Evolutionary conservation across 1,140 invertebrate species (phyloP).

Genomic region (Prorops nasuta): DNA sequence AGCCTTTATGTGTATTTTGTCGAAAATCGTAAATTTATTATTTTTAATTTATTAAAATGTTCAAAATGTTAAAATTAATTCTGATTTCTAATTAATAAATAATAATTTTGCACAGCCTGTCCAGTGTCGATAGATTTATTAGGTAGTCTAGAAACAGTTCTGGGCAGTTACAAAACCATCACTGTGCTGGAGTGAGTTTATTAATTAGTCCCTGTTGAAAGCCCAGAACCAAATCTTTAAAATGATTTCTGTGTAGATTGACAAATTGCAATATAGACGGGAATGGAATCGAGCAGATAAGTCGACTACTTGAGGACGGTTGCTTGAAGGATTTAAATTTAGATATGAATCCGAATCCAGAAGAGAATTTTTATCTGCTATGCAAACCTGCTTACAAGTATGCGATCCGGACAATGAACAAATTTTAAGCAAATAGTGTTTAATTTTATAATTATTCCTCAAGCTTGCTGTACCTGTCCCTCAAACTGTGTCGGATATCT

Average conservation of each 20-base stretch:
- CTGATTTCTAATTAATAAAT: too few relatives aligned
- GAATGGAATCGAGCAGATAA: conserved; percentile 31
- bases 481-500: conserved; percentile 35
- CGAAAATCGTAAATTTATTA: too few relatives aligned
- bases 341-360: conserved; percentile 35
- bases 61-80: too few relatives aligned
- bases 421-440: too few relatives aligned
- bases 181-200: conserved; percentile 24
- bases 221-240: too few relatives aligned
- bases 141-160: too few relatives aligned
- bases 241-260: conserved; percentile 24
- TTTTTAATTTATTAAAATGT: too few relatives aligned
- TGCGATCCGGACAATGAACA: not conserved
- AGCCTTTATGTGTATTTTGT: too few relatives aligned
- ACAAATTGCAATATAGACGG: conserved; percentile 33
- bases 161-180: conserved; percentile 22
- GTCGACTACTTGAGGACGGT: conserved; percentile 23
- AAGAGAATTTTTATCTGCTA: conserved; percentile 28
- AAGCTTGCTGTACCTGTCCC: conserved; percentile 28
- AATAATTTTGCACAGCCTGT: too few relatives aligned
- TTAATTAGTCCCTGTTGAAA: too few relatives aligned
- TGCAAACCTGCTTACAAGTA: conserved; percentile 20
- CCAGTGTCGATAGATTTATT: too few relatives aligned
- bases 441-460: too few relatives aligned
- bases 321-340: conserved; percentile 32